These are phyloP conservation scores for Ornithorhynchus anatinus DNA, from an alignment of 2,113 vertebrate species.

Conservation along the genomic window DNA sequence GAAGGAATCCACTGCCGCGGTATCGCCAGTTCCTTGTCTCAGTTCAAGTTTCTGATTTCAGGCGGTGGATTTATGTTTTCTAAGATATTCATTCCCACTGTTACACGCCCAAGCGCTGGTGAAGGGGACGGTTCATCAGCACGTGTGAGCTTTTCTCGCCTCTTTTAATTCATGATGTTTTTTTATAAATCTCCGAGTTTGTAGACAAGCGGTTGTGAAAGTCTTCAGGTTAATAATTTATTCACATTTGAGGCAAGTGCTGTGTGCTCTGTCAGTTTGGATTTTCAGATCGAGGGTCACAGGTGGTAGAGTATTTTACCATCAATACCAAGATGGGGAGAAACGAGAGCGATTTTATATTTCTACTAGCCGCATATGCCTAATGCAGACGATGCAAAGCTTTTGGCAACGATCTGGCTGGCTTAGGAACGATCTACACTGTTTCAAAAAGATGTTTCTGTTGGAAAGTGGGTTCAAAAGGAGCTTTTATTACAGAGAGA, in stretches of 20 bases:
- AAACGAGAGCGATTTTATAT: neutral
- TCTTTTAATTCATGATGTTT: too few relatives aligned
- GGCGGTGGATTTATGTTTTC: too few relatives aligned
- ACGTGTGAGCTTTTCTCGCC: too few relatives aligned
- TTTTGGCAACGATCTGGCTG: neutral
- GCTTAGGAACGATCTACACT: neutral
- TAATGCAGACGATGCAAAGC: neutral
- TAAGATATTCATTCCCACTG: too few relatives aligned
- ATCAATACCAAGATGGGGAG: neutral
- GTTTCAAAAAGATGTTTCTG: neutral
- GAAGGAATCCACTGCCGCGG: neutral
- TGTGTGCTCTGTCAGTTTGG: rapidly evolving
- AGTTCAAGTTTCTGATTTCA: neutral
- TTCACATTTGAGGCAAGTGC: neutral
- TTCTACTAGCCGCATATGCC: neutral
- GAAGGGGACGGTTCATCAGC: too few relatives aligned
- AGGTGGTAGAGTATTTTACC: neutral
- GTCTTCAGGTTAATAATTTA: neutral
- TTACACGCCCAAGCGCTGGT: too few relatives aligned
- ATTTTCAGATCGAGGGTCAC: neutral
- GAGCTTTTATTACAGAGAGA: neutral
- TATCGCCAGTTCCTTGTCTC: neutral
- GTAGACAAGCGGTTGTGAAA: neutral
- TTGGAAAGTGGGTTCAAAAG: neutral
- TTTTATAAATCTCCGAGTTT: too few relatives aligned